Base-by-base conservation (phyloP, 2,797 vertebrate genomes). In the Hypotaenidia philippensis region DNA sequence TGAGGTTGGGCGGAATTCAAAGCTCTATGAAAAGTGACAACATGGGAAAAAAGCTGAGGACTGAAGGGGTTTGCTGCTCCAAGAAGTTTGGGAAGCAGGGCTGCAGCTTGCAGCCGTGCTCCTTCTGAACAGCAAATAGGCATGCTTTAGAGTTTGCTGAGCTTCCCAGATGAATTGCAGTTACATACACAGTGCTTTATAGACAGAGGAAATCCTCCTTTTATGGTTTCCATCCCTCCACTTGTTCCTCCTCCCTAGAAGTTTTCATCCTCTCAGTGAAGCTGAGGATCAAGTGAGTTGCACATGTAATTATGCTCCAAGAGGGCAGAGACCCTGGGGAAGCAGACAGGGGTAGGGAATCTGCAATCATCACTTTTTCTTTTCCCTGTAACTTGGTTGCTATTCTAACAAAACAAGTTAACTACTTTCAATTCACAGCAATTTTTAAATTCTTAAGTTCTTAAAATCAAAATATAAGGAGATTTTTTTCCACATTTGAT, bases 121-220 rank as follows among this genome's bases (percentile, higher is more conserved):
- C 1, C 3, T 47, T 57, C 38, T 52, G 22, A 75, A 61, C 41
- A 47, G 61, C 40, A 57, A 49, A 59, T 13, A 64, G 27, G n/a
- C 49, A 60, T 5, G 32, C 53, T 72, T 93, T 18, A 59, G 68
- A 59, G 68, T 80, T 40, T 50, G 41, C 27, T 4, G 81, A 90
- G 57, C 53, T 75, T 50, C 31, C 25, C 70, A 94, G 22, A 57
- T 50, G 6, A 93, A 55, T 0, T 65, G 27, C 47, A 78, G 65
- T 81, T 71, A 65, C 1, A 0, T 65, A 81, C 69, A 69, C 12
- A 20, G 16, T 4, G 5, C 22, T 65, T 81, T 69, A 59, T 7
- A 79, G n/a, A 44, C 55, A 86, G 34, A 90, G 77, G 59, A 95
- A 96, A 84, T 78, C 57, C 49, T 41, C 36, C 29, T 85, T 71